phyloP scores from a whole-genome alignment of 2,888 invertebrate genomes.

The Cephus pulcher region DNA sequence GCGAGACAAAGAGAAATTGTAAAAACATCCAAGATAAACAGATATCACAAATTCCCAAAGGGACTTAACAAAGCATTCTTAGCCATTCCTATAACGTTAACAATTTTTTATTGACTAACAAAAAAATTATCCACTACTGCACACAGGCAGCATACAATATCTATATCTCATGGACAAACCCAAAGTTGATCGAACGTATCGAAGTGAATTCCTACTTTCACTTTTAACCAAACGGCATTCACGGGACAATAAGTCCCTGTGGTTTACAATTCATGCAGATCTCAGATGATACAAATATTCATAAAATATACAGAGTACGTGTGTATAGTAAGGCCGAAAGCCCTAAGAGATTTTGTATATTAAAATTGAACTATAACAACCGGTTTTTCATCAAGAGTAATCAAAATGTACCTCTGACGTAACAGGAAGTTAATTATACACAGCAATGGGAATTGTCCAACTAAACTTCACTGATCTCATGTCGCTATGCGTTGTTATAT shows the following conservation, averaged over 20 bases:
- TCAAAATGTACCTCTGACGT: neutral
- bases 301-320: neutral
- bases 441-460: neutral
- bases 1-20: too few species aligned
- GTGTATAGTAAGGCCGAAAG: too few species aligned
- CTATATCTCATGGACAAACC: neutral
- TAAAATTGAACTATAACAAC: neutral
- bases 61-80: neutral
- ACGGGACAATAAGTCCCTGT: slow-evolving; percentile 2
- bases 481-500: neutral
- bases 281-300: neutral
- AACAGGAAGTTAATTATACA: neutral
- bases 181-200: slow-evolving; percentile 8
- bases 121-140: too few species aligned
- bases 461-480: neutral
- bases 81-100: neutral
- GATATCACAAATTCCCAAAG: neutral
- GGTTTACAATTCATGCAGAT: neutral
- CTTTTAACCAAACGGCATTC: slow-evolving; percentile 17
- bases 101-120: neutral
- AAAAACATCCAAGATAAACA: neutral
- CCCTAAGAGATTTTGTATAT: neutral
- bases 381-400: neutral
- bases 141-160: neutral
- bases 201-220: slow-evolving; percentile 25